Conservation (phyloP, 2,797 vertebrate genomes). For the Champsocephalus gunnari region DNA sequence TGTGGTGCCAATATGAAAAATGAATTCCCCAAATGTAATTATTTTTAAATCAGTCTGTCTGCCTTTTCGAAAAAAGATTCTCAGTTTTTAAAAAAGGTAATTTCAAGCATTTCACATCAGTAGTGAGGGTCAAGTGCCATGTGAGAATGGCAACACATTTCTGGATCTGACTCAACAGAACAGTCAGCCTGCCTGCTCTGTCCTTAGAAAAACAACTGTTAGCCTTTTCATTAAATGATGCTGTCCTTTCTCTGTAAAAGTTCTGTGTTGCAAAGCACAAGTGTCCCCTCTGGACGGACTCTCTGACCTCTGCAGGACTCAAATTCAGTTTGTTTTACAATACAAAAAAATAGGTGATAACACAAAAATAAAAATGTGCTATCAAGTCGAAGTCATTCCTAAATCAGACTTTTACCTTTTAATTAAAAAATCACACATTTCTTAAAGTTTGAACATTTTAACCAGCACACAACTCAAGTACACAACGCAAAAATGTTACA, state of each 20-base stretch:
- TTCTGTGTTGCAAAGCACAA: not conserved
- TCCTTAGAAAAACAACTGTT: slow-evolving; percentile 36
- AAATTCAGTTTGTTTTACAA: not conserved
- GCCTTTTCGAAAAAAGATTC: not conserved
- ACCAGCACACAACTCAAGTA: too few species aligned
- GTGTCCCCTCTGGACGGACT: slow-evolving; percentile 1
- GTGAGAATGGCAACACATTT: not conserved
- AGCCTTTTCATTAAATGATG: not conserved
- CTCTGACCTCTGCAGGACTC: slow-evolving; percentile 11
- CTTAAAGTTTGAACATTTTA: too few species aligned
- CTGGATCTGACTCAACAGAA: slow-evolving; percentile 10
- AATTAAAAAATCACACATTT: too few species aligned
- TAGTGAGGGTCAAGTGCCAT: slow-evolving; percentile 10
- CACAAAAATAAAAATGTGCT: too few species aligned
- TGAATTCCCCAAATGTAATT: too few species aligned
- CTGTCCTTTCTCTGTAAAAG: slow-evolving; percentile 31
- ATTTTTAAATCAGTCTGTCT: too few species aligned
- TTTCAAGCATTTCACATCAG: not conserved
- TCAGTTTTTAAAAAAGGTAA: slow-evolving; percentile 23
- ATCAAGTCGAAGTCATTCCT: too few species aligned
- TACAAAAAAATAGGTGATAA: too few species aligned
- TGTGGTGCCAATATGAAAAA: too few species aligned
- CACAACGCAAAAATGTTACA: too few species aligned
- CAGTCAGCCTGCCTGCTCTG: not conserved
- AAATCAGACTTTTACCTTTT: too few species aligned